A percentile compares a stretch with the other conserved stretches of the same genome.
These are phyloP conservation scores for Germaria angustata DNA, from an alignment of 2,888 invertebrate genomes.

Conservation along the genomic window DNA sequence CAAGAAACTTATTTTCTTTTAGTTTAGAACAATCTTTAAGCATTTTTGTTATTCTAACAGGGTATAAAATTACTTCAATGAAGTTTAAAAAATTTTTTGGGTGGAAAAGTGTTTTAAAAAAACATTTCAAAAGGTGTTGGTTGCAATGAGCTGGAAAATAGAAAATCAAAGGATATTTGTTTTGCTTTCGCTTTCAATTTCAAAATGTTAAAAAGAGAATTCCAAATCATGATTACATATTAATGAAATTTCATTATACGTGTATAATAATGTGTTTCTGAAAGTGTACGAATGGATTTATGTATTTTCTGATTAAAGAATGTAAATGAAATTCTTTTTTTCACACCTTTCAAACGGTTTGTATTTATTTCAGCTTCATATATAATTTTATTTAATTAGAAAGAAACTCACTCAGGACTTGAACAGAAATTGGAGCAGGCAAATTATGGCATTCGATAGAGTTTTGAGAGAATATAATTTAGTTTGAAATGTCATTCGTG, in stretches of 20 bases:
- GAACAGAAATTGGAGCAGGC: no score
- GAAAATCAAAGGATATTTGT: neutral
- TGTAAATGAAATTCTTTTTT: constrained; percentile 10
- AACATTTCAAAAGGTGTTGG: neutral
- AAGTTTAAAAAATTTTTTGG: neutral
- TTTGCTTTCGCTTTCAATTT: constrained; percentile 21
- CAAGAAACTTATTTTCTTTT: neutral
- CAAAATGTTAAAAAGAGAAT: neutral
- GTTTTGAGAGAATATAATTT: no score
- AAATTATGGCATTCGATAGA: no score
- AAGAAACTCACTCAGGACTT: no score
- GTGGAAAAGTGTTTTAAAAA: neutral
- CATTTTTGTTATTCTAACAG: neutral
- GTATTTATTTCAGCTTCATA: constrained; percentile 1
- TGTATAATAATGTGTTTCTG: no score
- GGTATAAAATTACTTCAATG: neutral
- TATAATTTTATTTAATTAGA: neutral
- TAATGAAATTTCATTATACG: no score
- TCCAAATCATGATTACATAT: constrained; percentile 3
- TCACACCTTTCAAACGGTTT: neutral
- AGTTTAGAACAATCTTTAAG: neutral
- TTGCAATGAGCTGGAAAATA: neutral
- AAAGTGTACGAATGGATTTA: no score
- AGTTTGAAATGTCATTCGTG: no score
- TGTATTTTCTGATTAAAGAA: no score